Conservation (phyloP, 2,888 invertebrate species). For the Eulithis prunata region DNA sequence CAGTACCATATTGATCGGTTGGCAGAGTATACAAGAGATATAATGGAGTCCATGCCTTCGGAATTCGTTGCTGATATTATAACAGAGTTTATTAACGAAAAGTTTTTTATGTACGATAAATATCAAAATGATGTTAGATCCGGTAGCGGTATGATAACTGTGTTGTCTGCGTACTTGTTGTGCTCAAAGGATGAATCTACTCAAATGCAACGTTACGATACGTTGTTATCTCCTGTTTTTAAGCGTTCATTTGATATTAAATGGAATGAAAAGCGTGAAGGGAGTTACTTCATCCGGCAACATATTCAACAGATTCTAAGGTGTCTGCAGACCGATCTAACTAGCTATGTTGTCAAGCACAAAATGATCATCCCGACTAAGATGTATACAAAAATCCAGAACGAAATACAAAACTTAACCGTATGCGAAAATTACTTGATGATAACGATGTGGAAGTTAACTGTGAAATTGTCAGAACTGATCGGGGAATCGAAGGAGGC, state of each 20-base stretch:
- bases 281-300: conserved; percentile 41
- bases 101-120: conserved; percentile 45
- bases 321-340: conserved; percentile 48
- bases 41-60: conserved; percentile 56
- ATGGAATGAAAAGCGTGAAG: conserved; percentile 49
- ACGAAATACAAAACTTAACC: conserved; percentile 48
- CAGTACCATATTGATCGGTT: conserved; percentile 42
- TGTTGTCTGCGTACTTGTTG: conserved; percentile 58
- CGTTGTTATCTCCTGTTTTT: conserved; percentile 55
- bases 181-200: conserved; percentile 50
- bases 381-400: conserved; percentile 51
- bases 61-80: conserved; percentile 56
- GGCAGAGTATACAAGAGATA: conserved; percentile 46
- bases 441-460: conserved; percentile 58
- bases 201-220: conserved; percentile 56
- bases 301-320: conserved; percentile 48
- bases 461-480: conserved; percentile 49
- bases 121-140: conserved; percentile 19
- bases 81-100: conserved; percentile 51
- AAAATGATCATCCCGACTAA: conserved; percentile 49
- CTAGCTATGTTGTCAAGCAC: conserved; percentile 44
- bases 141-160: conserved; percentile 39
- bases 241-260: conserved; percentile 45
- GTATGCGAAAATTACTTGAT: conserved; percentile 59
- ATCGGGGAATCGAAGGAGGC: conserved; percentile 41